Conservation (phyloP, 2,113 vertebrate genomes). For the Oxyura jamaicensis region DNA sequence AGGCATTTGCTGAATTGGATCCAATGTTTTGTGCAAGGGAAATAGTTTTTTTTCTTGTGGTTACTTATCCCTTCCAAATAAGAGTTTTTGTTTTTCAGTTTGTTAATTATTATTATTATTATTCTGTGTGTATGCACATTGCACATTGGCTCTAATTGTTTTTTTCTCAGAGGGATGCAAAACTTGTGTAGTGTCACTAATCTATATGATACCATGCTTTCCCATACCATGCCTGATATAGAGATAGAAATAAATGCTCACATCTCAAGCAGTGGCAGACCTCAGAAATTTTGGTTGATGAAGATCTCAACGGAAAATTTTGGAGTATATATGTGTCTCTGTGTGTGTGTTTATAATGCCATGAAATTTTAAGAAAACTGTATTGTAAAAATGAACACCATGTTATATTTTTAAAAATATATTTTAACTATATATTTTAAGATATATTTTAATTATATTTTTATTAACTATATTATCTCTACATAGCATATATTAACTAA, state of each 20-base stretch:
- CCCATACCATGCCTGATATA: background rate
- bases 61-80: background rate
- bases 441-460: too few species aligned
- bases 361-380: background rate
- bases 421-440: too few species aligned
- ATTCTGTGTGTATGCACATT: background rate
- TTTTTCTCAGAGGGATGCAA: background rate
- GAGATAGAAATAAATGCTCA: background rate
- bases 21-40: background rate
- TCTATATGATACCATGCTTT: background rate
- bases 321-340: background rate
- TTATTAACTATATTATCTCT: too few species aligned
- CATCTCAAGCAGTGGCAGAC: background rate
- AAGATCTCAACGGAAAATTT: background rate
- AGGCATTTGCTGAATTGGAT: background rate
- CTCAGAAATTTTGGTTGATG: background rate
- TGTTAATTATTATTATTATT: background rate
- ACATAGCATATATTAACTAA: too few species aligned
- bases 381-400: background rate
- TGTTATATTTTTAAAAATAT: too few species aligned
- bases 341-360: background rate
- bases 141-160: background rate
- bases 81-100: background rate
- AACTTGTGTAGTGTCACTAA: background rate
- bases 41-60: background rate